Evolutionary conservation across 2,797 vertebrate species (phyloP), one percentile per base, ranked within the genome.

Genomic region (Ptychadena robeensis): DNA sequence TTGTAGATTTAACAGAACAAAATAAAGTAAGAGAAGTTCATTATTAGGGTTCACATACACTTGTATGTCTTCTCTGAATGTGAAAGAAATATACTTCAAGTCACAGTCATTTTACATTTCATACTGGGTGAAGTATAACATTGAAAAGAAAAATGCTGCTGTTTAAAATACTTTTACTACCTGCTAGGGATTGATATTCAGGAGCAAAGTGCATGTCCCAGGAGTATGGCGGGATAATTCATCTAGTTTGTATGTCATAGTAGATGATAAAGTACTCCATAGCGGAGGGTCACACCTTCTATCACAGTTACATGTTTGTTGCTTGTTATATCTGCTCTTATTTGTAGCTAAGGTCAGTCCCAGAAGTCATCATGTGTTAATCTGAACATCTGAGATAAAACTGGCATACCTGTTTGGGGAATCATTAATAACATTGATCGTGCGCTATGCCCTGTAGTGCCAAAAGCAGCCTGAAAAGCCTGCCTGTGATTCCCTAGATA

Each of bases 391-490:
- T 64, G 27, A 76, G 73, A 76, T 64, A 53, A 78, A 66, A 30
- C 44, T 67, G 38, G 63, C 63, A 77, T 44, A 53, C 63, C 10
- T 30, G 14, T n/a, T 14, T 67, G 63, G 9, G 48, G 63, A 32
- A n/a, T 67, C 75, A 78, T 78, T 78, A 78, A 67, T 67, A 66
- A 78, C 25, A 9, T 67, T 78, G 75, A 64, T 78, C 64, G 32
- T 30, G 67, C 48, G 30, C 74, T 31, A 28, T 64, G 40, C 28
- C 40, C 66, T 77, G 7, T 38, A 14, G 48, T 65, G 44, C 25
- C 75, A 53, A 64, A 67, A 30, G 31, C 38, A 28, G 11, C 31
- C 27, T 48, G 31, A 10, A 77, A 77, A 64, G 74, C 32, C 74
- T 44, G 22, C 27, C 34, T 67, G 65, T 53, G 28, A 66, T 64